Evolutionary conservation across 2,113 vertebrate species (phyloP).

Genomic region (Plectropomus leopardus): DNA sequence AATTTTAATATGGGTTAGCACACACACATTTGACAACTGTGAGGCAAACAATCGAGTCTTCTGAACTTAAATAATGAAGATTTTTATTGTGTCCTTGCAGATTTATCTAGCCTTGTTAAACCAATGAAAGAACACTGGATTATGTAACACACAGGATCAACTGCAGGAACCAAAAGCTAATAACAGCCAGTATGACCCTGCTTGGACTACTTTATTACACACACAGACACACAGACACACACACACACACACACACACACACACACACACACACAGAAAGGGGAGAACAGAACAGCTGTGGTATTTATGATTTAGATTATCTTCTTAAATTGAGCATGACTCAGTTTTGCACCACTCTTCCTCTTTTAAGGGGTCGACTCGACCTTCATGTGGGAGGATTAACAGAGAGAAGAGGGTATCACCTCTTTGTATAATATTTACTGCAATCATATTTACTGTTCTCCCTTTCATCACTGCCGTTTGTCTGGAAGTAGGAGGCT

Average conservation of each 20-base stretch:
- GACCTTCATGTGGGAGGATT: neutral
- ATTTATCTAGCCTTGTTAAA: neutral
- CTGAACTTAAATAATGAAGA: neutral
- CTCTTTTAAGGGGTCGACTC: neutral
- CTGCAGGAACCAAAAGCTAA: neutral
- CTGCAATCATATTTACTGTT: constrained; percentile 65
- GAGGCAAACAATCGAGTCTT: neutral
- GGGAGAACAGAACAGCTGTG: too few relatives aligned
- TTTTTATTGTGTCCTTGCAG: neutral
- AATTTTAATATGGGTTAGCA: neutral
- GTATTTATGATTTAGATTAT: neutral
- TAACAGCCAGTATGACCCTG: neutral
- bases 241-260: too few relatives aligned
- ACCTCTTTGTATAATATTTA: constrained; percentile 28
- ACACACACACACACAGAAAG: too few relatives aligned
- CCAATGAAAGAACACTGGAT: neutral
- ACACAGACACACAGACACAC: neutral
- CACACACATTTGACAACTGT: neutral
- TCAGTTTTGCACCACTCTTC: too few relatives aligned
- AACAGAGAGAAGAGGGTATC: constrained; percentile 24
- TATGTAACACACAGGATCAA: neutral
- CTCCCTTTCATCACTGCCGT: constrained; percentile 26
- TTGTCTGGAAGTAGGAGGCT: constrained; percentile 49
- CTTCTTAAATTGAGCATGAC: too few relatives aligned
- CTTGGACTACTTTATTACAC: neutral